phyloP scores from a whole-genome alignment of 92 coral and sea anemone species.

The Umimayanthus chanpuru region DNA sequence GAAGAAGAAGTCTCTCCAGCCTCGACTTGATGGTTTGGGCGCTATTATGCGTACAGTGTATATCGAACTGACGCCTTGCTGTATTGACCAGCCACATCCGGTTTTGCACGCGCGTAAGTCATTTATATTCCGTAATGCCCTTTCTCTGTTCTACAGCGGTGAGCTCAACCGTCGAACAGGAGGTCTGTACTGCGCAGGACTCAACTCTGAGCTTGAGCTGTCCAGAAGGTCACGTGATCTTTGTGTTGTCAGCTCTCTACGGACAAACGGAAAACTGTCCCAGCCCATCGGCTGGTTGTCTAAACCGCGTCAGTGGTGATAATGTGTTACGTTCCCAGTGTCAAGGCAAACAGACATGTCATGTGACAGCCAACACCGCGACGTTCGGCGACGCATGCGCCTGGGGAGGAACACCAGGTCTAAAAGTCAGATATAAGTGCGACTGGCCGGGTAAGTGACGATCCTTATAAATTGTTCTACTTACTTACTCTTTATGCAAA shows the following conservation, averaged over 20 bases:
- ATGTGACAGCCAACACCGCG: neutral
- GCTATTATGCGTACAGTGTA: no score
- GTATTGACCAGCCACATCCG: no score
- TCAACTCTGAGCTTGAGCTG: conserved; percentile 11
- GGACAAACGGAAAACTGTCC: conserved; percentile 17
- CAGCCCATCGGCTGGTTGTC: neutral
- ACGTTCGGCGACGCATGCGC: conserved; percentile 17
- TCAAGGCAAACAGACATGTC: conserved; percentile 13
- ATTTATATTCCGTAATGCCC: no score
- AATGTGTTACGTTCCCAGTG: conserved; percentile 4
- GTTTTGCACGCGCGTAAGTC: no score
- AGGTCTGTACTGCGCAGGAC: conserved; percentile 13
- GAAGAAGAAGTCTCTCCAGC: no score
- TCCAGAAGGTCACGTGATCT: neutral
- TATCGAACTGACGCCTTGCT: no score
- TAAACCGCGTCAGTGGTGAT: neutral
- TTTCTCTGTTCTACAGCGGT: neutral
- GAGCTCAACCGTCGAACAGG: neutral
- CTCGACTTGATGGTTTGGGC: no score
- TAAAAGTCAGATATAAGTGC: conserved; percentile 31
- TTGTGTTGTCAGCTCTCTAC: conserved; percentile 20
- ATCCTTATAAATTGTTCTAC: neutral
- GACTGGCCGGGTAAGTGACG: conserved; percentile 27
- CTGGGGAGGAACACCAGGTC: neutral
- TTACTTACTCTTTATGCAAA: no score